Conservation (phyloP, 64 coral and sea anemone genomes). For the Montipora foliosa region DNA sequence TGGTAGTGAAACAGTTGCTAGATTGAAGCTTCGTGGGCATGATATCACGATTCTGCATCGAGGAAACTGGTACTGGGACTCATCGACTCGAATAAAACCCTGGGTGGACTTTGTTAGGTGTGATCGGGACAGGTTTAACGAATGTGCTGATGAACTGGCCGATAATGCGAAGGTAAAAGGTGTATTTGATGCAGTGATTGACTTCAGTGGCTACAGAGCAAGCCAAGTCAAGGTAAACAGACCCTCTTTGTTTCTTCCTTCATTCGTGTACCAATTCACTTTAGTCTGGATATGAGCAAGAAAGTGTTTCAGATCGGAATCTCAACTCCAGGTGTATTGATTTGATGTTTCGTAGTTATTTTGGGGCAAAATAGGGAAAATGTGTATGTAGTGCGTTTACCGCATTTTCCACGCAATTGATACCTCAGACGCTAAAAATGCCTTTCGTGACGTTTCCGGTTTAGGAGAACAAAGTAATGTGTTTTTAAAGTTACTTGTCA, state of each 20-base stretch:
- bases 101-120: conserved; percentile 64
- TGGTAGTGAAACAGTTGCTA: conserved; percentile 78
- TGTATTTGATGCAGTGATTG: conserved; percentile 68
- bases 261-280: no score
- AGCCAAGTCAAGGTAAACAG: conserved; percentile 67
- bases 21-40: conserved; percentile 63
- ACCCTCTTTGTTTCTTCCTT: not conserved
- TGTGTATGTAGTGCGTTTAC: no score
- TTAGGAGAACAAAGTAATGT: no score
- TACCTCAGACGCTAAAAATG: no score
- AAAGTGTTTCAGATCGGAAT: no score
- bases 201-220: conserved; percentile 71
- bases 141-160: conserved; percentile 28
- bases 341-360: no score
- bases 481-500: no score
- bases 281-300: no score
- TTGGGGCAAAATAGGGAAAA: no score
- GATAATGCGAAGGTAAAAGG: conserved; percentile 41
- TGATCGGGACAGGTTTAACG: conserved; percentile 49
- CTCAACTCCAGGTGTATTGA: no score
- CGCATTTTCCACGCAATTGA: no score
- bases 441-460: no score
- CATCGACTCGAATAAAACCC: conserved; percentile 70
- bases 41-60: conserved; percentile 73
- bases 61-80: conserved; percentile 79